phyloP scores from a whole-genome alignment of 2,113 vertebrate species.

The Bothrops jararaca region DNA sequence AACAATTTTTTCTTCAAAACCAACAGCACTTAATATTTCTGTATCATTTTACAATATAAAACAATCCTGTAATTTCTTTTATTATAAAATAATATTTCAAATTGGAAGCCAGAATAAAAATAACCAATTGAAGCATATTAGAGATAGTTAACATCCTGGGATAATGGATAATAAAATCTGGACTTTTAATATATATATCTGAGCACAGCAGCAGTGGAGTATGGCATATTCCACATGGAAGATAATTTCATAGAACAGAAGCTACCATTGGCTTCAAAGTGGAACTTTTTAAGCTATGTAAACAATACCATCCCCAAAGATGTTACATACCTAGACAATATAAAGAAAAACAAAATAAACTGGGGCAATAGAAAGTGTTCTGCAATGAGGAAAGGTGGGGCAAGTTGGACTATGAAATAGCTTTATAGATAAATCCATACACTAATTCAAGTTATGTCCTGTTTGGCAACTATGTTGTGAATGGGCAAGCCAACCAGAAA shows the following conservation, averaged over 20 bases:
- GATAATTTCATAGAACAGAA: background rate
- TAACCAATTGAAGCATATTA: background rate
- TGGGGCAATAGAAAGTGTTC: background rate
- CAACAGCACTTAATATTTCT: background rate
- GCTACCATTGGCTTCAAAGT: background rate
- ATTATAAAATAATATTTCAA: background rate
- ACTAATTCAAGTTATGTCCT: background rate
- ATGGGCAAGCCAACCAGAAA: background rate
- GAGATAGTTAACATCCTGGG: background rate
- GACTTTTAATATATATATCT: background rate
- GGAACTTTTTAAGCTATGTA: background rate
- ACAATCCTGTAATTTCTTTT: background rate
- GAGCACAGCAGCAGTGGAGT: background rate
- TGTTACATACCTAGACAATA: background rate
- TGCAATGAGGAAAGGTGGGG: background rate
- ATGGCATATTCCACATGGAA: background rate
- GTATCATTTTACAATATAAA: background rate
- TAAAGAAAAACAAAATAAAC: background rate
- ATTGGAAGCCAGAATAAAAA: background rate
- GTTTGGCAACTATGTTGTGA: background rate
- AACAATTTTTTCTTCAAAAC: background rate
- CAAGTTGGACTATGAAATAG: background rate
- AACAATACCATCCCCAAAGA: background rate
- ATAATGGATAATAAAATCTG: background rate
- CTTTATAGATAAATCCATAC: background rate